Conservation (phyloP, 2,113 vertebrate species). For the Serinus canaria region DNA sequence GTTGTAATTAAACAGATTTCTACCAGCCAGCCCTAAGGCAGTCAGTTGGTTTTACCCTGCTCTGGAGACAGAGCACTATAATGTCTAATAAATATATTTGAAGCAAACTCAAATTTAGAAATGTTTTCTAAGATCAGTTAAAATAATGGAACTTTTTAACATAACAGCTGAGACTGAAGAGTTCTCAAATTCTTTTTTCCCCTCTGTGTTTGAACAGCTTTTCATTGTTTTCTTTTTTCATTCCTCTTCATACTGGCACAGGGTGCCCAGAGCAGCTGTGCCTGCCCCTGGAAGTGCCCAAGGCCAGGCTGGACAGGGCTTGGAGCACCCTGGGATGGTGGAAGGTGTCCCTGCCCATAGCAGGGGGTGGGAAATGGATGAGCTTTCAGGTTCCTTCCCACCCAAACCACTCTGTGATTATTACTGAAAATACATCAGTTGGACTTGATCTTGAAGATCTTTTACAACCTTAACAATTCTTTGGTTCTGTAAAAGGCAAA, state of each 20-base stretch:
- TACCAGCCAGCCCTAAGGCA: neutral
- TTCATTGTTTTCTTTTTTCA: neutral
- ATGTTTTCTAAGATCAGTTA: neutral
- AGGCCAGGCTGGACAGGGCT: rapidly evolving
- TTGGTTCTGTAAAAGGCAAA: neutral
- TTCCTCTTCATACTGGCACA: neutral
- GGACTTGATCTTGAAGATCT: neutral
- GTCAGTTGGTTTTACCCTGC: neutral
- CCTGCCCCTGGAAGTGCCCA: neutral
- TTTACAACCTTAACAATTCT: neutral
- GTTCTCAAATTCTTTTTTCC: neutral
- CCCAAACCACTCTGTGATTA: neutral
- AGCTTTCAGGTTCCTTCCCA: neutral
- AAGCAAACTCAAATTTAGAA: neutral
- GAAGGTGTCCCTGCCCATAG: neutral
- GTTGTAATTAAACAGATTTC: neutral
- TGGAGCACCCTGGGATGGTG: neutral
- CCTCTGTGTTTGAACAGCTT: neutral
- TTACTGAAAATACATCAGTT: neutral
- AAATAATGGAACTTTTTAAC: neutral
- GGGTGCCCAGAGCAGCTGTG: neutral
- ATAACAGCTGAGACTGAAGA: neutral
- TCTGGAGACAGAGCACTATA: neutral
- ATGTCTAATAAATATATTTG: neutral
- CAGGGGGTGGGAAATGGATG: neutral